phyloP scores from a whole-genome alignment of 2,113 vertebrate species.

The Hiodon alosoides region DNA sequence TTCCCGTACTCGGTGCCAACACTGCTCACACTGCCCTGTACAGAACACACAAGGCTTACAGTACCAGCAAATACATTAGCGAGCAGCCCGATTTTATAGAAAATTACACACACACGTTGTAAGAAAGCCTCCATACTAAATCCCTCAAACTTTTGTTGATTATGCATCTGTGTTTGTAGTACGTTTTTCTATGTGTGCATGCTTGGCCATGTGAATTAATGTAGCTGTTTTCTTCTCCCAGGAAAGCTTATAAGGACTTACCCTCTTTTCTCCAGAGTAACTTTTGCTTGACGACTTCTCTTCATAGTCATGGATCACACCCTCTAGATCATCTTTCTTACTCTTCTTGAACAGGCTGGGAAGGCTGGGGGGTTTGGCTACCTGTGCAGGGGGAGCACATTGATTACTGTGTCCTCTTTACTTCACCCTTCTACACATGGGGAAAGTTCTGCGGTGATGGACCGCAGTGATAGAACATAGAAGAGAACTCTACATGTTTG shows the following conservation, averaged over 20 bases:
- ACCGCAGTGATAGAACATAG: too few species aligned
- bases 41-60: not conserved
- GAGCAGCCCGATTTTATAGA: too few species aligned
- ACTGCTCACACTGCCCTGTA: slow-evolving; percentile 69
- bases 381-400: slow-evolving; percentile 48
- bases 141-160: not conserved
- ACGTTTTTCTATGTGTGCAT: not conserved
- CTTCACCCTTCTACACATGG: not conserved
- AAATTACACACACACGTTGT: not conserved
- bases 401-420: not conserved
- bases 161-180: not conserved
- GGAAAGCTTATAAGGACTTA: slow-evolving; percentile 30
- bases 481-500: not conserved
- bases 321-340: slow-evolving; percentile 50
- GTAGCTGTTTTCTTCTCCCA: too few species aligned
- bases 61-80: too few species aligned
- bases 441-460: not conserved
- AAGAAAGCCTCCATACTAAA: not conserved
- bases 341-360: slow-evolving; percentile 56
- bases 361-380: slow-evolving; percentile 61
- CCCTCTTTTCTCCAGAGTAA: slow-evolving; percentile 41
- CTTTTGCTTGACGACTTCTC: slow-evolving; percentile 45
- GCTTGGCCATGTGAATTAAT: too few species aligned
- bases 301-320: slow-evolving; percentile 46
- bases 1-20: slow-evolving; percentile 62